A percentile compares a stretch with the other conserved stretches of the same genome.
These are phyloP conservation scores for Hemicentrotus pulcherrimus DNA, from an alignment of 35 echinoderm and acorn worm genomes.

Conservation along the genomic window DNA sequence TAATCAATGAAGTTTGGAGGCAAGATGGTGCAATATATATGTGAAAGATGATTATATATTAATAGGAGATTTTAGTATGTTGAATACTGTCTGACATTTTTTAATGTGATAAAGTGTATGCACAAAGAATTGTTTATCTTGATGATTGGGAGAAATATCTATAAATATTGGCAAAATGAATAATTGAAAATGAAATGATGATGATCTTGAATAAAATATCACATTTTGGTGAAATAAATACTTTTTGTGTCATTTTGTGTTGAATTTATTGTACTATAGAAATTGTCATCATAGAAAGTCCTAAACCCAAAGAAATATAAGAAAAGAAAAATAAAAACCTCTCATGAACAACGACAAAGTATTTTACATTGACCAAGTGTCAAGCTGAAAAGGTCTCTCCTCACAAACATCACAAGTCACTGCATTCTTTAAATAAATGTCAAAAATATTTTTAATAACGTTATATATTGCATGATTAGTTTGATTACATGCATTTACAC, in stretches of 20 bases:
- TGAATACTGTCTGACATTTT: neutral
- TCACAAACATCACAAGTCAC: neutral
- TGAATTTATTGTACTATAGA: neutral
- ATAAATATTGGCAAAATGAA: conserved; percentile 20
- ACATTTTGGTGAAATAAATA: neutral
- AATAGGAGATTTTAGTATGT: conserved; percentile 12
- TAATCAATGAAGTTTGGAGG: neutral
- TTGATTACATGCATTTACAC: too few relatives aligned
- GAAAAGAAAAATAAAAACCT: too few relatives aligned
- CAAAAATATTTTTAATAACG: neutral
- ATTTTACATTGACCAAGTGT: too few relatives aligned
- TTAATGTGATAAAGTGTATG: conserved; percentile 4
- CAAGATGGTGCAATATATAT: neutral
- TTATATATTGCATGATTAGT: too few relatives aligned
- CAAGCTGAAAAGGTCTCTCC: neutral
- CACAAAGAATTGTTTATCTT: neutral
- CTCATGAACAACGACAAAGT: too few relatives aligned
- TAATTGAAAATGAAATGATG: neutral
- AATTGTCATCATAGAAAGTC: too few relatives aligned
- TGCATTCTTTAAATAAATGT: neutral
- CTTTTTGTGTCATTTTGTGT: neutral
- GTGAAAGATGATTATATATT: conserved; percentile 15
- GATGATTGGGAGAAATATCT: neutral
- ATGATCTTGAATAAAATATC: conserved; percentile 14
- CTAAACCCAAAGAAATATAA: too few relatives aligned